Evolutionary conservation across 2,797 vertebrate species (phyloP).

Genomic region (Syngnathus acus): DNA sequence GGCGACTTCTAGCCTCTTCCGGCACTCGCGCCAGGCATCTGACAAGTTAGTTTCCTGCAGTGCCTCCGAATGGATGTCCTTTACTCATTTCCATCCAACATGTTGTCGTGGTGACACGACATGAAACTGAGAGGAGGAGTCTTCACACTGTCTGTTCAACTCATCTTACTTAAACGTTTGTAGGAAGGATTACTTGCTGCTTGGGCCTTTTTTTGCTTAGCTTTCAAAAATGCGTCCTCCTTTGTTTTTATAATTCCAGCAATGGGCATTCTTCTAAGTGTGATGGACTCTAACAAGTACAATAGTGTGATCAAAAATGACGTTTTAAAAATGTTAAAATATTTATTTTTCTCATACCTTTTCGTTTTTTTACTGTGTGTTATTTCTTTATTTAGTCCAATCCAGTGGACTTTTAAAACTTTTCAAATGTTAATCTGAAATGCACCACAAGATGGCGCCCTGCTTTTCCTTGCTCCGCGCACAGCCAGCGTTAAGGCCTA

Average conservation of each 20-base stretch:
- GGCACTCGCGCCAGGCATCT: conserved; percentile 6
- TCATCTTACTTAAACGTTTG: conserved; percentile 63
- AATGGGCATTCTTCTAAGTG: background rate
- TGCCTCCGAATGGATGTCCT: background rate
- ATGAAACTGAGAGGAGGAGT: conserved; percentile 46
- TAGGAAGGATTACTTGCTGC: conserved; percentile 48
- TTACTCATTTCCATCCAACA: conserved; percentile 28
- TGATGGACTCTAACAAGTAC: background rate
- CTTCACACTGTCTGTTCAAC: conserved; percentile 30
- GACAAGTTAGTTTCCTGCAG: background rate
- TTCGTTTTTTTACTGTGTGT: background rate
- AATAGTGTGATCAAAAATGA: background rate
- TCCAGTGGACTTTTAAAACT: background rate
- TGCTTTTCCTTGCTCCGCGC: background rate
- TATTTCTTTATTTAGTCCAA: background rate
- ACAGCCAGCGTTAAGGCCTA: background rate
- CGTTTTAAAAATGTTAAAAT: background rate
- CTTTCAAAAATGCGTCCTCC: background rate
- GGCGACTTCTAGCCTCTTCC: conserved; percentile 22
- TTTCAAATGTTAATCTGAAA: background rate
- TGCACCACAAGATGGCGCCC: background rate
- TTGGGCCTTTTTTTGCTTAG: conserved; percentile 24
- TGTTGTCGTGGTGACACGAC: conserved; percentile 28
- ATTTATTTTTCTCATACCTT: background rate
- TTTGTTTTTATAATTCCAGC: background rate